Percentiles rank a stretch among this genome's conserved stretches.
These are phyloP conservation scores for Lipotes vexillifer DNA, from an alignment of 2,113 vertebrate genomes.

Conservation along the genomic window DNA sequence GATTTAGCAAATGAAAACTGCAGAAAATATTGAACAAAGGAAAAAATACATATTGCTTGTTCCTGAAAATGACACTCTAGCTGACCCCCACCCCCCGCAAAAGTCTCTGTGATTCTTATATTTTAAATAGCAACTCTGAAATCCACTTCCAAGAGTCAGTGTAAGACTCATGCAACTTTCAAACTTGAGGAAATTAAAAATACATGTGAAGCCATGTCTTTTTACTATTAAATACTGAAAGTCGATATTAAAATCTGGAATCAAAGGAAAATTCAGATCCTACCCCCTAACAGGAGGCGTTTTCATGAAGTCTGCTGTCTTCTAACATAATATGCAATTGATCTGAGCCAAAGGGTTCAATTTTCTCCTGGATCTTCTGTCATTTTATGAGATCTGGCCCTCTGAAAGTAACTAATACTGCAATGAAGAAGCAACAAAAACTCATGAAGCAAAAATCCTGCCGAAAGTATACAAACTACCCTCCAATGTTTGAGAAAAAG, in stretches of 20 bases:
- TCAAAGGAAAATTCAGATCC: slow-evolving; percentile 7
- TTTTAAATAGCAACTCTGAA: slow-evolving; percentile 13
- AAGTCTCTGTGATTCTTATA: background rate
- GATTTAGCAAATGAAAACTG: background rate
- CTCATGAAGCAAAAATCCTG: background rate
- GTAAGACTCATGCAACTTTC: slow-evolving; percentile 19
- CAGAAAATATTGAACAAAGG: background rate
- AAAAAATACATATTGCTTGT: background rate
- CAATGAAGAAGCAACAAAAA: background rate
- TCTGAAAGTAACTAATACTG: background rate
- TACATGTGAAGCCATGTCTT: background rate
- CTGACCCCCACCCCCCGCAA: background rate
- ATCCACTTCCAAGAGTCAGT: background rate
- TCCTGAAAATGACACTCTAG: background rate
- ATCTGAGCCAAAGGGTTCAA: background rate
- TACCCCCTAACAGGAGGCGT: background rate
- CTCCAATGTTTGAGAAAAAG: background rate
- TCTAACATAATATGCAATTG: background rate
- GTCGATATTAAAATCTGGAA: background rate
- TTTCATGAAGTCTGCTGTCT: background rate
- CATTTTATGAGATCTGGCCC: background rate
- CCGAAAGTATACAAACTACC: background rate
- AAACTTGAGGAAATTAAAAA: slow-evolving; percentile 47
- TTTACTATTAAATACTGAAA: background rate
- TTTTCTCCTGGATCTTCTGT: slow-evolving; percentile 15